Conservation (phyloP, 2,113 vertebrate species). For the Nycticebus coucang region DNA sequence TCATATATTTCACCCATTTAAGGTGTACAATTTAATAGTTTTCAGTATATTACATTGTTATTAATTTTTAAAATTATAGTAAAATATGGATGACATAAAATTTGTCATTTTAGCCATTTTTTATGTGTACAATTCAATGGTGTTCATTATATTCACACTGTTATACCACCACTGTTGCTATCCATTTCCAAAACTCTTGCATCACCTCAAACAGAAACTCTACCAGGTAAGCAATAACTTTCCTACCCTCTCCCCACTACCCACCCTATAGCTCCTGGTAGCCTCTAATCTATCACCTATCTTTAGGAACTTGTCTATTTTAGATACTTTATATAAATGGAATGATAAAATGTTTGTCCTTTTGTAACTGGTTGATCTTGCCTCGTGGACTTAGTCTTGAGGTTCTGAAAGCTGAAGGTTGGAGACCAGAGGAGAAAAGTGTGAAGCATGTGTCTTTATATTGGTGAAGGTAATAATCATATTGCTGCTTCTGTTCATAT, state of each 20-base stretch:
- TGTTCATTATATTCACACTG: not conserved
- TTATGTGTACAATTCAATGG: not conserved
- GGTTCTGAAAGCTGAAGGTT: not conserved
- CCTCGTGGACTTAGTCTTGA: not conserved
- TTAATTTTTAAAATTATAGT: conserved; percentile 22
- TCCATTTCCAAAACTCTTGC: not conserved
- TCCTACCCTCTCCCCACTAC: not conserved
- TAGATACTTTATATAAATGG: not conserved
- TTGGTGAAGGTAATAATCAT: not conserved
- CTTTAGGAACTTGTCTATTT: not conserved
- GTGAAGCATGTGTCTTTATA: not conserved
- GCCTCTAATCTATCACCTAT: not conserved
- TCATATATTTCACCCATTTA: not conserved
- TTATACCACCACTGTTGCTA: not conserved
- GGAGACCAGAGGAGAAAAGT: not conserved
- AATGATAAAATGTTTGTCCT: not conserved
- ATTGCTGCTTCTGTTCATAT: not conserved
- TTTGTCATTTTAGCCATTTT: not conserved
- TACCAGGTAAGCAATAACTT: not conserved
- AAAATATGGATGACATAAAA: conserved; percentile 20
- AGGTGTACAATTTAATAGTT: not conserved
- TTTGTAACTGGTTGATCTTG: not conserved
- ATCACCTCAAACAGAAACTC: not conserved
- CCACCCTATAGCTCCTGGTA: not conserved
- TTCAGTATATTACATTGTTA: not conserved